Conservation (phyloP, 2,113 vertebrate species). For the Gallinago media region DNA sequence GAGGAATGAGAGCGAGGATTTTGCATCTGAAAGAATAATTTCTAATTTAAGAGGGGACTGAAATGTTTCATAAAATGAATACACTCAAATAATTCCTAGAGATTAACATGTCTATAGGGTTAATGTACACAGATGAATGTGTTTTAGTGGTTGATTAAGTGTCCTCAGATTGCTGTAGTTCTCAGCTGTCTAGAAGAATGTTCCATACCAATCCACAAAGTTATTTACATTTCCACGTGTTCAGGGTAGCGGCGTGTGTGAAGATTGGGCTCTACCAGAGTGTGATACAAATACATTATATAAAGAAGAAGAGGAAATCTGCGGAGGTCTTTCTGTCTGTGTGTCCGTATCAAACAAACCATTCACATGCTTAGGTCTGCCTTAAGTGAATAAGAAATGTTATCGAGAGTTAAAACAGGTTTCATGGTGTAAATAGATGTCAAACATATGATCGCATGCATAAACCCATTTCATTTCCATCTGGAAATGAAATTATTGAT, state of each 20-base stretch:
- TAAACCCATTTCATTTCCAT: neutral
- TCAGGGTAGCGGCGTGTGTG: neutral
- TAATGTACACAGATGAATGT: neutral
- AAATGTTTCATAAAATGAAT: neutral
- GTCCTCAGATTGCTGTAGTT: neutral
- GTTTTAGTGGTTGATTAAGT: neutral
- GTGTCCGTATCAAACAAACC: neutral
- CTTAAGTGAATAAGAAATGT: neutral
- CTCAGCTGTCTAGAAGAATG: slow-evolving; percentile 15
- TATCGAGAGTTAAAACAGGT: neutral
- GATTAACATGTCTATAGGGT: neutral
- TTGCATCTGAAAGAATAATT: neutral
- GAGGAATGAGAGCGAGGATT: neutral
- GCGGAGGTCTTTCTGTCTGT: neutral
- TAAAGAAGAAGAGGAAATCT: neutral
- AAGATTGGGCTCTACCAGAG: neutral
- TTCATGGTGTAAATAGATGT: neutral
- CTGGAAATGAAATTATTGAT: neutral
- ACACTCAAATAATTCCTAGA: neutral
- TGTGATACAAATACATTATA: neutral
- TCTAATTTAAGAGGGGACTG: neutral
- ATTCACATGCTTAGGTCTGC: neutral
- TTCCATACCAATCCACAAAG: neutral
- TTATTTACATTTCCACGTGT: neutral
- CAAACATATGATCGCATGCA: neutral